Base-by-base conservation (phyloP, 2,113 vertebrate species). In the Malurus melanocephalus region DNA sequence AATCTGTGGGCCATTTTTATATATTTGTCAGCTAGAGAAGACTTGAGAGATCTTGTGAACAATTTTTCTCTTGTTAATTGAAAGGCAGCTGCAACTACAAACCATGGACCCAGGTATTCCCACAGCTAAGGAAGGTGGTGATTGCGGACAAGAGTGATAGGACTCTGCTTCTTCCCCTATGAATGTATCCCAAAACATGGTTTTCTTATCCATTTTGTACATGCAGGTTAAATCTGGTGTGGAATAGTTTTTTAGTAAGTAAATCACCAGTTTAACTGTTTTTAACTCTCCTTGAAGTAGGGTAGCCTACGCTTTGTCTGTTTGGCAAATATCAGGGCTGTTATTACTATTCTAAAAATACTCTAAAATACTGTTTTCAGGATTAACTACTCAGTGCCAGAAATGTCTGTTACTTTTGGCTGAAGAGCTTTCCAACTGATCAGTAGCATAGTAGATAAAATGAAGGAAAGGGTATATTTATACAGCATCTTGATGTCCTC, bases 51-150 rank as follows among this genome's bases (percentile, higher is more conserved):
- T 33, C 48, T 73, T 33, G 16, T 11, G 43, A 64, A 45, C 13
- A 91, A n/a, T 21, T 76, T 66, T 48, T 45, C 17, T 85, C 12
- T 65, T 57, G 42, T 48, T 61, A 79, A 53, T 69, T 20, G 22
- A 88, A 73, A 7, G 11, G 2, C 9, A 76, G 76, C 16, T 38
- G 21, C 4, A 11, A 4, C 45, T 45, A 19, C 45, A 45, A 45
- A 7, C 28, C 45, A 18, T 0, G 13, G 33, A 14, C 3, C 3
- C 9, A 17, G 6, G 21, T 40, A 6, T 6, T 60, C 8, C 30
- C 10, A 4, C 11, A 33, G 15, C 24, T 27, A 3, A 56, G 56
- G 16, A 68, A 30, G 10, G 6, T 51, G 33, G 5, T 6, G 2
- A 8, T 5, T 80, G 48, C 2, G 5, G 30, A 15, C 15, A 84